Base-by-base conservation (phyloP, 2,888 invertebrate species). In the Lymantria dispar region DNA sequence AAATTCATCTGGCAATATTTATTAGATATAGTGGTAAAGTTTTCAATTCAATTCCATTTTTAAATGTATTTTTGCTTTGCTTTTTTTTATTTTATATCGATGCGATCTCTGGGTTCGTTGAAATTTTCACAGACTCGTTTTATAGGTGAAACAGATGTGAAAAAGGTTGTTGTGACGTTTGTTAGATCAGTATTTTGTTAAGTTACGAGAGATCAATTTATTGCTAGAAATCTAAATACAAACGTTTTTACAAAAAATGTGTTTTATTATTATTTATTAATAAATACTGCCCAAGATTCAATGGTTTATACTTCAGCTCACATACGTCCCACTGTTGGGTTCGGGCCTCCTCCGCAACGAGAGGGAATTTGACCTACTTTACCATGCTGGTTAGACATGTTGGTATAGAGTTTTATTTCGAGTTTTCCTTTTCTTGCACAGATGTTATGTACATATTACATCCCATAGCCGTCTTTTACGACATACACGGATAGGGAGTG, bases 81-180 rank as follows among this genome's bases (percentile, higher is more conserved):
- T 54, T 44, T 55, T 44, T 55, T 51, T 52, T 47, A 50, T 54
- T 30, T 58, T 53, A 48, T 56, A 51, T 61, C 49, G 47, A 43
- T 43, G 49, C 54, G 64, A 65, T 70, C 64, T 70, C 68, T 37
- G 9, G 42, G 58, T 58, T 59, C 60, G 65, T 22, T 46, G 49
- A 14, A 36, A 56, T 55, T 56, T 76, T 86, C 86, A 80, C 87
- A 88, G 83, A 78, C 88, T 90, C 81, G 88, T 90, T 89, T 85
- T 90, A 85, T 85, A 89, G 88, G 86, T 89, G 89, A 74, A 89
- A 88, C 87, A 89, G 88, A 81, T 89, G 87, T 89, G 87, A 74
- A 75, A 58, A 42, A 71, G 71, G 69, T 70, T 78, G 78, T 68
- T 70, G 54, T 60, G 66, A 50, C 70, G 74, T 73, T 75, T 69